A percentile compares a stretch with the other conserved stretches of the same genome.
These are phyloP conservation scores for Pocillopora verrucosa DNA, from an alignment of 64 coral and sea anemone species.

Conservation along the genomic window DNA sequence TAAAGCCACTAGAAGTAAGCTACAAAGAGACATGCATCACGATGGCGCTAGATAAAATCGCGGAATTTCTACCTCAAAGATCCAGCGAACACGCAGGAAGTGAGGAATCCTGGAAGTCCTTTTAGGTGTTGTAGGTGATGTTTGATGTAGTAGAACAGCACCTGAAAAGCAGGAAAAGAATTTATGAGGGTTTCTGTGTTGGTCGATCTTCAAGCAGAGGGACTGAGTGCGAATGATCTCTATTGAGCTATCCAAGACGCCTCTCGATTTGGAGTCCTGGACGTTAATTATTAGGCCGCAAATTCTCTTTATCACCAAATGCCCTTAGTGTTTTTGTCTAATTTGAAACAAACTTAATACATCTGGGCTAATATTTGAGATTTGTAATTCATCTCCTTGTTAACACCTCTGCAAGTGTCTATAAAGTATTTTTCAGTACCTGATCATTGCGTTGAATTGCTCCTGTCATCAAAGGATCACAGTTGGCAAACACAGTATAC, in stretches of 20 bases:
- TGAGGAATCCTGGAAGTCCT: slow-evolving; percentile 64
- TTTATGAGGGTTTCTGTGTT: no score
- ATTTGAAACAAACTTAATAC: no score
- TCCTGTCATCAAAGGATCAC: slow-evolving; percentile 33
- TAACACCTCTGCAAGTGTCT: no score
- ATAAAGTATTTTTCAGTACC: neutral
- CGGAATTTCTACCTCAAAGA: slow-evolving; percentile 40
- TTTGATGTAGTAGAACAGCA: slow-evolving; percentile 56
- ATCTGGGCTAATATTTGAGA: no score
- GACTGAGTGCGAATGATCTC: neutral
- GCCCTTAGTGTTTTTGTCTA: no score
- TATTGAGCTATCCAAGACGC: neutral
- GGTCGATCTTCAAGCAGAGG: no score
- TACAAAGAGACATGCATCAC: neutral
- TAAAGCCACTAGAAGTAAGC: neutral
- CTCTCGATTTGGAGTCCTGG: no score
- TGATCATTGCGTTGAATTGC: slow-evolving; percentile 57
- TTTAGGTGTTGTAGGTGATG: slow-evolving; percentile 50
- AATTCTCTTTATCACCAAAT: no score
- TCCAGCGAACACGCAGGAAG: slow-evolving; percentile 69
- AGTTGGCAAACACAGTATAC: slow-evolving; percentile 63
- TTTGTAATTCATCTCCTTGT: no score
- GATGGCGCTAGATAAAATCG: neutral
- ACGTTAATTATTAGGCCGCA: no score
- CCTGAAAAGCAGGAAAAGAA: neutral